phyloP scores from a whole-genome alignment of 2,113 vertebrate species.

The Peromyscus polionotus region DNA sequence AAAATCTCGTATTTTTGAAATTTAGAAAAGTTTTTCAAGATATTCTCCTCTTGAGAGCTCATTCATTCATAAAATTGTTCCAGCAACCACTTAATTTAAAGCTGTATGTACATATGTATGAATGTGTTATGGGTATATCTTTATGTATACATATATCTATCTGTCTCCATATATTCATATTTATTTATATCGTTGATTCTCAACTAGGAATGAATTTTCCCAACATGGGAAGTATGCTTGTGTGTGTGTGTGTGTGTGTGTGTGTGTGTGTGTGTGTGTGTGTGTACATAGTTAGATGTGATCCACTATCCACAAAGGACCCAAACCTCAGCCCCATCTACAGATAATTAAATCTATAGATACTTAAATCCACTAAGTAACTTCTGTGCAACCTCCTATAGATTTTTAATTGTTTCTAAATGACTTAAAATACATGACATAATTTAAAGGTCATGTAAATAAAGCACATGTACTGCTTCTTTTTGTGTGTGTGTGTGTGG shows the following conservation, averaged over 20 bases:
- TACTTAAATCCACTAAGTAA: background rate
- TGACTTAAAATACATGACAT: background rate
- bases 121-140: background rate
- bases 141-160: background rate
- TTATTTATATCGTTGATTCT: background rate
- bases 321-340: background rate
- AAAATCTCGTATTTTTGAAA: slow-evolving; percentile 32
- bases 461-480: background rate
- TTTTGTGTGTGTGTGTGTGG: no score
- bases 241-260: background rate
- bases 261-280: background rate
- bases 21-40: background rate
- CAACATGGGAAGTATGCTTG: background rate
- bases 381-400: background rate
- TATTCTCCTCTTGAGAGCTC: background rate
- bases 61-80: slow-evolving; percentile 19
- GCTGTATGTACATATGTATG: no score
- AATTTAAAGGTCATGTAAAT: background rate
- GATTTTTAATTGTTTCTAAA: background rate
- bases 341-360: background rate
- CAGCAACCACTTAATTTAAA: background rate
- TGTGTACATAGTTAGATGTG: background rate
- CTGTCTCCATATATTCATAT: background rate
- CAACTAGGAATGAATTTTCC: background rate
- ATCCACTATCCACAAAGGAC: background rate